Evolutionary conservation across 1,140 invertebrate genomes (phyloP).

Genomic region (Daktulosphaira vitifoliae): DNA sequence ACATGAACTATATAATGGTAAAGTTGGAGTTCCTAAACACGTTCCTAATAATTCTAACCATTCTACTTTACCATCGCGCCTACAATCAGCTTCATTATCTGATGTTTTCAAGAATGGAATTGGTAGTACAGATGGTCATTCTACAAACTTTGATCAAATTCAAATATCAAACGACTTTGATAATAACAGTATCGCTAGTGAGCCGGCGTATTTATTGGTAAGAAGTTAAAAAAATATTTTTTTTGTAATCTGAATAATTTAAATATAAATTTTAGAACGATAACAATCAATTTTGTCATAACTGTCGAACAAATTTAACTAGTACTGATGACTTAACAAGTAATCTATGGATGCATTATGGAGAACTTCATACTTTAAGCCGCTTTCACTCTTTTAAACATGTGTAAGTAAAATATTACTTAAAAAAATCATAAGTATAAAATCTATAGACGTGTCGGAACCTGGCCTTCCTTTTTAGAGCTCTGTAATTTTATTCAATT

Average conservation of each 20-base stretch:
- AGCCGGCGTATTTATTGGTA: slow-evolving; percentile 51
- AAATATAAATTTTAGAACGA: neutral
- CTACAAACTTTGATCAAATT: neutral
- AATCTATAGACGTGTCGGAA: too few species aligned
- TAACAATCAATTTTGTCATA: slow-evolving; percentile 30
- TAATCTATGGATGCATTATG: slow-evolving; percentile 13
- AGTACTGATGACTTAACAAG: slow-evolving; percentile 14
- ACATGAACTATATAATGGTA: slow-evolving; percentile 58
- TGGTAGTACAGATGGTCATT: slow-evolving; percentile 38
- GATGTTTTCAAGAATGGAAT: slow-evolving; percentile 51
- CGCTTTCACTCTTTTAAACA: slow-evolving; percentile 21
- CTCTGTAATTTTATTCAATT: too few species aligned
- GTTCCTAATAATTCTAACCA: slow-evolving; percentile 13
- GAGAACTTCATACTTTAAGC: slow-evolving; percentile 13
- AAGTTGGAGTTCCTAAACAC: slow-evolving; percentile 52
- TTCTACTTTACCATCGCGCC: slow-evolving; percentile 41
- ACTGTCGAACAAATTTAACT: slow-evolving; percentile 30
- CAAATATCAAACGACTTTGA: slow-evolving; percentile 36
- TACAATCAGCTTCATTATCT: slow-evolving; percentile 60
- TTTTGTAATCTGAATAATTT: neutral
- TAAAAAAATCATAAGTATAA: too few species aligned
- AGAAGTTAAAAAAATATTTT: slow-evolving; percentile 18
- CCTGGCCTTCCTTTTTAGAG: too few species aligned
- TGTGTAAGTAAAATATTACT: neutral
- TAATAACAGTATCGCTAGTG: slow-evolving; percentile 66